phyloP scores from a whole-genome alignment of 2,113 vertebrate genomes.

The Trichomycterus rosablanca region DNA sequence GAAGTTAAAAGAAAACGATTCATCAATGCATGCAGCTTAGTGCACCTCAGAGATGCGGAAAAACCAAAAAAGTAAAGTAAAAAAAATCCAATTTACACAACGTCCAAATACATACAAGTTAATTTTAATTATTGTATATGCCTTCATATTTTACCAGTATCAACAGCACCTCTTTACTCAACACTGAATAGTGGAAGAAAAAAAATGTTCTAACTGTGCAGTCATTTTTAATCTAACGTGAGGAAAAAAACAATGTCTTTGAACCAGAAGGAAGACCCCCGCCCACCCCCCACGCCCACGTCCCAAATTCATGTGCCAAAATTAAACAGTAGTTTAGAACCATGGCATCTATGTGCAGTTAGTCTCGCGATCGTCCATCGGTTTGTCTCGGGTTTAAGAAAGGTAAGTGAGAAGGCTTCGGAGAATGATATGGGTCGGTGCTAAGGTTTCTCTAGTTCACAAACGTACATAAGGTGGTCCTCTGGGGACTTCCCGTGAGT shows the following conservation, averaged over 20 bases:
- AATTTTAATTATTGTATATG: conserved; percentile 73
- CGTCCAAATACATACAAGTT: conserved; percentile 92
- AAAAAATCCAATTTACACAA: conserved; percentile 89
- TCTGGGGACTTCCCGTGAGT: conserved; percentile 97
- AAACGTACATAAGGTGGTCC: conserved; percentile 96
- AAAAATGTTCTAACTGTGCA: conserved; percentile 56
- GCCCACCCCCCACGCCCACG: too few species aligned
- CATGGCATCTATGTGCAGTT: conserved; percentile 85
- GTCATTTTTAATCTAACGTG: conserved; percentile 42
- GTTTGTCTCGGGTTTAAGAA: conserved; percentile 55
- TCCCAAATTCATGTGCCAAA: conserved; percentile 92
- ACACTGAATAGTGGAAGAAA: conserved; percentile 86
- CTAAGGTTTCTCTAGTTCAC: conserved; percentile 96
- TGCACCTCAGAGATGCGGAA: conserved; percentile 79
- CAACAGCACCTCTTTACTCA: conserved; percentile 82
- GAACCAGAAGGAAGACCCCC: conserved; percentile 69
- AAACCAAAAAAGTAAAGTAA: conserved; percentile 66
- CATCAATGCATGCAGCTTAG: conserved; percentile 95
- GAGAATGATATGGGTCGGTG: conserved; percentile 62
- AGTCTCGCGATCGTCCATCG: conserved; percentile 51
- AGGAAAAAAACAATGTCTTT: conserved; percentile 71
- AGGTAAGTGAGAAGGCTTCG: conserved; percentile 56
- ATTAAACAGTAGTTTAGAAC: conserved; percentile 87
- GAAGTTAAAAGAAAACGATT: conserved; percentile 90
- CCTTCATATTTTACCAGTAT: conserved; percentile 87